Evolutionary conservation across 1,140 invertebrate genomes (phyloP).

Genomic region (Aphelenchoides fujianensis): DNA sequence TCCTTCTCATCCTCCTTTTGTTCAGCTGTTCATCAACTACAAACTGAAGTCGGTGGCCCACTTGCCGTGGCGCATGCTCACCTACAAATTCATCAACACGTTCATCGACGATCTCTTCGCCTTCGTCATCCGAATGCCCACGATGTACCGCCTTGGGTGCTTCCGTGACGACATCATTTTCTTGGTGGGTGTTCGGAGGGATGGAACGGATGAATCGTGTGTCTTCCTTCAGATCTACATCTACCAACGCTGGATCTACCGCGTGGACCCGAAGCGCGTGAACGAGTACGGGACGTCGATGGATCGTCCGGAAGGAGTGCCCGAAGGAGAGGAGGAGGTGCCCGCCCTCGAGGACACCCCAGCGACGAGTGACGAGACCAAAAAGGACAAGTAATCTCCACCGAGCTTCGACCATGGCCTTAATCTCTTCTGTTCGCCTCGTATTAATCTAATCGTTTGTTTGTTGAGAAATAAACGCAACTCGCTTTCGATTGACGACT

Average conservation of each 20-base stretch:
- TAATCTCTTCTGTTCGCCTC: too few species aligned
- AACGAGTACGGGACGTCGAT: constrained; percentile 68
- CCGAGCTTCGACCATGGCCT: too few species aligned
- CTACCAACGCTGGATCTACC: constrained; percentile 95
- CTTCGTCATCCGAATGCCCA: constrained; percentile 97
- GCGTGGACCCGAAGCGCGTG: constrained; percentile 80
- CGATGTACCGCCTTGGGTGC: constrained; percentile 88
- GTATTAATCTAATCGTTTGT: too few species aligned
- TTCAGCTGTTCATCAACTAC: constrained; percentile 97
- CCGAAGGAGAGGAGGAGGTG: constrained; percentile 14
- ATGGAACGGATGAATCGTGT: background rate
- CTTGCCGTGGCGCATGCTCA: constrained; percentile 81
- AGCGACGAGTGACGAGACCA: background rate
- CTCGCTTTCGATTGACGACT: too few species aligned
- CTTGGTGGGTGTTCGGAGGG: constrained; percentile 65
- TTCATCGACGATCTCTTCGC: constrained; percentile 99
- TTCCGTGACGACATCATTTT: constrained; percentile 95
- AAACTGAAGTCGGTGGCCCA: constrained; percentile 97
- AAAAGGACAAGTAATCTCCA: constrained; percentile 21
- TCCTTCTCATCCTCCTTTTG: too few species aligned
- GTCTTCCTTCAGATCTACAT: constrained; percentile 72
- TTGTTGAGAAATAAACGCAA: too few species aligned
- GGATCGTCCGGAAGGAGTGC: constrained; percentile 28
- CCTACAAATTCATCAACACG: constrained; percentile 98
- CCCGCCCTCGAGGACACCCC: background rate